These are phyloP conservation scores for Nyctalus aviator DNA, from an alignment of 2,797 vertebrate genomes.

Conservation along the genomic window DNA sequence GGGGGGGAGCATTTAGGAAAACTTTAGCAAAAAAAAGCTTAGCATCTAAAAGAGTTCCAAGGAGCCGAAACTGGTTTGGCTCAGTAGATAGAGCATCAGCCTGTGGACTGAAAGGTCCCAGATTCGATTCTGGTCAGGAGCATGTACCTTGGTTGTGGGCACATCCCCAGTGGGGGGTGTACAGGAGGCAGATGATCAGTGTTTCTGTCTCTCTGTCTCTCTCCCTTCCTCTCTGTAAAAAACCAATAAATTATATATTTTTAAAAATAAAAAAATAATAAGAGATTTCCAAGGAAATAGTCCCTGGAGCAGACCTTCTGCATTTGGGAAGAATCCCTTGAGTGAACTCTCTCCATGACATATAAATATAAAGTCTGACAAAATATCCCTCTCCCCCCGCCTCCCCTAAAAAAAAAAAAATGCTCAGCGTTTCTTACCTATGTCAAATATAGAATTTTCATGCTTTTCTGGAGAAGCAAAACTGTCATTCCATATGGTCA, in stretches of 20 bases:
- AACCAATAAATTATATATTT: too few relatives aligned
- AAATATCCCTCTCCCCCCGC: not conserved
- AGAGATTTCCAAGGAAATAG: not conserved
- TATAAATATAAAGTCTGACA: not conserved
- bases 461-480: not conserved
- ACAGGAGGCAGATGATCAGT: too few relatives aligned
- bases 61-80: not conserved
- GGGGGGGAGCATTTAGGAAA: too few relatives aligned
- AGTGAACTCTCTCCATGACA: not conserved
- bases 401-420: not conserved
- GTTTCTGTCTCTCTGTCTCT: too few relatives aligned
- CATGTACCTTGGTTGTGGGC: too few relatives aligned
- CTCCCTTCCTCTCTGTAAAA: too few relatives aligned
- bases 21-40: not conserved
- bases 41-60: not conserved
- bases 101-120: too few relatives aligned
- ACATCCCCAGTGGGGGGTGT: too few relatives aligned
- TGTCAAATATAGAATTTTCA: accelerated
- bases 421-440: conserved; percentile 57
- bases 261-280: not conserved
- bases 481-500: not conserved
- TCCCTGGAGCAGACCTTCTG: not conserved
- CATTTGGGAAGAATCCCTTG: not conserved
- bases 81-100: too few relatives aligned
- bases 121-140: too few relatives aligned